Evolutionary conservation across 2,113 vertebrate genomes (phyloP).

Genomic region (Hypocryptadius cinnamomeus): DNA sequence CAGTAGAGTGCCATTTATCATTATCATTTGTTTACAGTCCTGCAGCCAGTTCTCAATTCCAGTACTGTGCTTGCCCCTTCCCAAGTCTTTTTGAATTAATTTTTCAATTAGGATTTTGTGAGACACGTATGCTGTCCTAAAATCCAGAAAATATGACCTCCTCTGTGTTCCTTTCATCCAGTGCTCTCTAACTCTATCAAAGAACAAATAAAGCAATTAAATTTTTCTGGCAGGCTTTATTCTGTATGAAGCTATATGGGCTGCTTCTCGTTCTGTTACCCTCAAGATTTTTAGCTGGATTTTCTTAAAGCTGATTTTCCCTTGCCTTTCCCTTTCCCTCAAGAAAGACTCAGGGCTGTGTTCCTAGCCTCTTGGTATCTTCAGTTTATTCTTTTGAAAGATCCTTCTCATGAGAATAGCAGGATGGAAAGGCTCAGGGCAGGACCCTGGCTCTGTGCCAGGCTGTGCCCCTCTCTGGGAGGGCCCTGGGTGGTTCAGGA

Average conservation of each 20-base stretch:
- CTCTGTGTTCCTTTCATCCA: neutral
- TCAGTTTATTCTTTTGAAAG: neutral
- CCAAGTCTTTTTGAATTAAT: slow-evolving; percentile 55
- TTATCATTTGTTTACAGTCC: slow-evolving; percentile 34
- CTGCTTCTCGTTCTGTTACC: neutral
- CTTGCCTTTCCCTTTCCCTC: neutral
- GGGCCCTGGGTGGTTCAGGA: neutral
- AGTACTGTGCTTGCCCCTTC: neutral
- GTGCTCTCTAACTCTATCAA: slow-evolving; percentile 2
- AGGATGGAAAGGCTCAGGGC: neutral
- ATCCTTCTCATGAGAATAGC: neutral
- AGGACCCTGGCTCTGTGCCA: neutral
- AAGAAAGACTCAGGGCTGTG: neutral
- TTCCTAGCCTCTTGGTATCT: neutral
- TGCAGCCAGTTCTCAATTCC: neutral
- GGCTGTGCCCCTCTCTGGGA: neutral
- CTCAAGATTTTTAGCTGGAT: neutral
- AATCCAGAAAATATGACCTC: neutral
- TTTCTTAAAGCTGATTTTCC: neutral
- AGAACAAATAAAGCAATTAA: slow-evolving; percentile 47
- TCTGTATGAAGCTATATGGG: neutral
- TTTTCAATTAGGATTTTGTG: slow-evolving; percentile 30
- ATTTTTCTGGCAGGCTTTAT: slow-evolving; percentile 31
- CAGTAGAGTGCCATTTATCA: neutral
- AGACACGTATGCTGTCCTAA: slow-evolving; percentile 12